Conservation (phyloP, 2,888 invertebrate species). For the Saturnia pavonia region DNA sequence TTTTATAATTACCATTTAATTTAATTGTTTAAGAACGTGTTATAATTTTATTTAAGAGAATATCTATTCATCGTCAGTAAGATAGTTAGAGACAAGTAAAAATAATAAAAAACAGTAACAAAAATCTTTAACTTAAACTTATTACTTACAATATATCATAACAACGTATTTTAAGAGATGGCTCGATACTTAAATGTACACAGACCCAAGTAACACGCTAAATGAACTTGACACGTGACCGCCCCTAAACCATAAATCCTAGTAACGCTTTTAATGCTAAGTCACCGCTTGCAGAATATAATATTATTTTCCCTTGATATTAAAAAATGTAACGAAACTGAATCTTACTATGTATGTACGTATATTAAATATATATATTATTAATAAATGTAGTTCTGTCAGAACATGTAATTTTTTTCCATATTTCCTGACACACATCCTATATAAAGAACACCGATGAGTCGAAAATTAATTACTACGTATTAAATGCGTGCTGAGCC, state of each 20-base stretch:
- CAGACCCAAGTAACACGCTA: neutral
- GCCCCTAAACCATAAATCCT: conserved; percentile 5
- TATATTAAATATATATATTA: too few species aligned
- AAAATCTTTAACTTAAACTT: neutral
- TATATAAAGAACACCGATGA: too few species aligned
- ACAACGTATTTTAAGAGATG: neutral
- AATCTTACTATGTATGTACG: neutral
- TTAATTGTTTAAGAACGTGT: too few species aligned
- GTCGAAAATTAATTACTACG: too few species aligned
- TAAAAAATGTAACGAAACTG: neutral
- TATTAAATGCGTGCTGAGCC: too few species aligned
- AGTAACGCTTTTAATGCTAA: neutral
- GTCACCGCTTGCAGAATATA: neutral
- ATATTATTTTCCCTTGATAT: neutral
- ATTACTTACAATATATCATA: neutral
- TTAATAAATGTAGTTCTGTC: neutral
- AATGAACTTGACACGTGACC: neutral
- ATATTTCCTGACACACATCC: too few species aligned
- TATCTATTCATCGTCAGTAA: too few species aligned
- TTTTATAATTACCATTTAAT: too few species aligned
- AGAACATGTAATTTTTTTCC: too few species aligned
- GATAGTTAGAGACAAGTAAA: too few species aligned
- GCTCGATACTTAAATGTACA: neutral
- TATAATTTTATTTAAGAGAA: too few species aligned
- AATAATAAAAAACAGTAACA: neutral